Base-by-base conservation (phyloP, 2,113 vertebrate species). In the Chiloscyllium plagiosum region DNA sequence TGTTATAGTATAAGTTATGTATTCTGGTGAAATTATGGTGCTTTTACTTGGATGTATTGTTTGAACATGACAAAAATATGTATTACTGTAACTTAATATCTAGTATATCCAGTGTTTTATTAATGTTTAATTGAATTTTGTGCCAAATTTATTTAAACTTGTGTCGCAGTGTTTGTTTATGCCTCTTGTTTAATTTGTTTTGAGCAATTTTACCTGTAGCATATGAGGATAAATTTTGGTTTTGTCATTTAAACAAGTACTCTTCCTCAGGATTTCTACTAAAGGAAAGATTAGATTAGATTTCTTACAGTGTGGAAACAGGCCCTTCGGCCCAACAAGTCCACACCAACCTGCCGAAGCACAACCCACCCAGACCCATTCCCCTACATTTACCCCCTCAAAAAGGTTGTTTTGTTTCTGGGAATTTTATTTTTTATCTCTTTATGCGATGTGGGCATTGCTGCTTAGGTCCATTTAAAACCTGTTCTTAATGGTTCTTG, bases 1-100 rank as follows among this genome's bases (percentile, higher is more conserved):
- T 61, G 89, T 68, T 95, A 26, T 37, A 29, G 13, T 37, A 50
- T 6, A 66, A 50, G 93, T 50, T 47, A 1, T 69, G 42, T 47
- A 94, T n/a, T 37, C 8, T 37, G 47, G 37, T 69, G 26, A 42
- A 94, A 94, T 42, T 42, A 37, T 93, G 66, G 33, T 94, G n/a
- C n/a, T 94, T 69, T 94, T 94, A 94, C 20, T 94, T 94, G n/a
- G n/a, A 69, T 69, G 17, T 94, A 17, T 94, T 68, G 68, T 37
- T 68, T 6, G 29, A 20, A 24, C 50, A 24, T 20, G 50, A 87
- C 61, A 66, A 93, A 66, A 13, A 68, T 37, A 37, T 61, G 65
- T 17, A 22, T 78, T 78, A 56, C 12, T 89, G 1, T 50, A 13
- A 5, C n/a, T 92, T 66, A 65, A 37, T 15, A n/a, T 61, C 89